Evolutionary conservation across 2,113 vertebrate species (phyloP), one percentile per base, ranked within the genome.

Genomic region (Pterocles gutturalis): DNA sequence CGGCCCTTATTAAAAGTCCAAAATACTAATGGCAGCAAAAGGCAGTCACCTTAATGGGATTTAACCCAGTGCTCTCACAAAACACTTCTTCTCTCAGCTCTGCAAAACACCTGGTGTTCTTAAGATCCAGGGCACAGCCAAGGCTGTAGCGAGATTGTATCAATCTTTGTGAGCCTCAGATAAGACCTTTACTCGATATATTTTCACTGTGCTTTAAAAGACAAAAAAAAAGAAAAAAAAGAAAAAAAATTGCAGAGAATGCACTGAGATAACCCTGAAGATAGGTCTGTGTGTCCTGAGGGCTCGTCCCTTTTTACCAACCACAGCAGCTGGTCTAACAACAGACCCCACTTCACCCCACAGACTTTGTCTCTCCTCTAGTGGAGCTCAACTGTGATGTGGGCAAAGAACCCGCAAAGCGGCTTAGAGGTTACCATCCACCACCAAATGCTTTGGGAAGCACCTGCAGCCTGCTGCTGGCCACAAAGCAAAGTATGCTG

Each of bases 21-120:
- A 95, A 95, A 79, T 66, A 89, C 73, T 94, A 95, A 94, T 66
- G 94, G 66, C 66, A 69, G 81, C 34, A 85, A 89, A 83, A 96
- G 54, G 70, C 81, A 89, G 89, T 31, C 66, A 43, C 95, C 54
- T 91, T 70, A 73, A 85, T 25, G 73, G 34, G n/a, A 92, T 91
- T 87, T 91, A 95, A 91, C 49, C 53, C 60, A 24, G n/a, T 34
- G 53, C 72, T 91, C 81, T 71, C 73, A 91, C 58, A 85, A 79
- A 96, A 91, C 78, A 70, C 77, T 60, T 33, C 41, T 87, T 36
- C 67, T 79, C 88, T 91, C 41, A 79, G 89, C 72, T 82, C 54
- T n/a, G 57, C 45, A 67, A 87, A 95, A 92, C 69, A 94, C 69
- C 87, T 82, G 72, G 70, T 84, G 65, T 60, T 89, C 87, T 89